Conservation (phyloP, 2,797 vertebrate species). For the Coranthus polyacanthus region DNA sequence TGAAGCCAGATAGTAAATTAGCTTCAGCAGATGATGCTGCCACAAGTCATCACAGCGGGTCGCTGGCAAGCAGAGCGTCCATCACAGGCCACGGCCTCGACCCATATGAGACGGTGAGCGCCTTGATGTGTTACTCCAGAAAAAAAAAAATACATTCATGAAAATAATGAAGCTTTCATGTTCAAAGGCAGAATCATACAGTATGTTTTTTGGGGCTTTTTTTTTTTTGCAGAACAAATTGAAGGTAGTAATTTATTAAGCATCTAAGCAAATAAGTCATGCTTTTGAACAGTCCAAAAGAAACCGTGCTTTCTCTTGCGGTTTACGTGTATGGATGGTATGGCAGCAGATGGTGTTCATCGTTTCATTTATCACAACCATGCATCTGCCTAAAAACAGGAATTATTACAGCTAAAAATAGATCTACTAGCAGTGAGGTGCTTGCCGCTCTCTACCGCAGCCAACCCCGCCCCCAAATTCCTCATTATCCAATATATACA, state of each 20-base stretch:
- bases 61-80: conserved; percentile 31
- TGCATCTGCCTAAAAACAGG: conserved; percentile 53
- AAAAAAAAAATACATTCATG: not conserved
- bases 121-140: no score
- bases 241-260: no score
- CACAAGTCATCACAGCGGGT: conserved; percentile 71
- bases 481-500: conserved; percentile 64
- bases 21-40: conserved; percentile 71
- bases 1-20: conserved; percentile 78
- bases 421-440: conserved; percentile 33
- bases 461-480: conserved; percentile 19
- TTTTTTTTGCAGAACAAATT: no score
- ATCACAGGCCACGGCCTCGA: conserved; percentile 57
- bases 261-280: no score
- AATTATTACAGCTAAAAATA: conserved; percentile 61
- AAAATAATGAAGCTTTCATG: no score
- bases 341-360: conserved; percentile 5
- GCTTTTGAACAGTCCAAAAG: no score
- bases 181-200: no score
- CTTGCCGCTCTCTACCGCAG: conserved; percentile 9
- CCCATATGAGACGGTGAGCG: conserved; percentile 16
- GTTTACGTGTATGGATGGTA: no score
- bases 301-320: no score
- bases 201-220: no score
- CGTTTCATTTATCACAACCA: no score